A percentile compares a stretch with the other conserved stretches of the same genome.
phyloP scores from a whole-genome alignment of 2,797 vertebrate species.

The Phrynocephalus forsythii region DNA sequence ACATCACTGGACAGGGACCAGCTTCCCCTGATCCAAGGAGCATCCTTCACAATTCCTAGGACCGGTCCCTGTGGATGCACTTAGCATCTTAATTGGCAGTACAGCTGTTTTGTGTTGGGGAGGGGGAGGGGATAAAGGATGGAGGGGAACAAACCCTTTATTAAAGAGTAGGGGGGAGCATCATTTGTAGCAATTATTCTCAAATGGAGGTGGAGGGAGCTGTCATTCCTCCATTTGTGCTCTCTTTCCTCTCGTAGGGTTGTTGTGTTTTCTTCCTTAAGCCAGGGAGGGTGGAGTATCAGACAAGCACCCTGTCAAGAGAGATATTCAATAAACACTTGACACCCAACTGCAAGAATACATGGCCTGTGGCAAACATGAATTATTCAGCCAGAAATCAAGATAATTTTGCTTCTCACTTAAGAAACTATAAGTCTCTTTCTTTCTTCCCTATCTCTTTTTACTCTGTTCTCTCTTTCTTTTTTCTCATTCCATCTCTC shows the following conservation, averaged over 20 bases:
- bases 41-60: not conserved
- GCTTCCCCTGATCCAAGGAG: not conserved
- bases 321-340: constrained; percentile 78
- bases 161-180: constrained; percentile 54
- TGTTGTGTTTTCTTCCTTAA: constrained; percentile 70
- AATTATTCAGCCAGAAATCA: constrained; percentile 81
- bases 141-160: constrained; percentile 22
- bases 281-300: constrained; percentile 68
- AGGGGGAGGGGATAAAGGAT: constrained; percentile 30
- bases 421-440: constrained; percentile 72
- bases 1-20: not conserved
- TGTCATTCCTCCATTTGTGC: constrained; percentile 46
- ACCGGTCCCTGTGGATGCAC: not conserved
- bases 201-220: constrained; percentile 71
- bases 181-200: constrained; percentile 80
- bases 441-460: constrained; percentile 53
- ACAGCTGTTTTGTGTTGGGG: constrained; percentile 18
- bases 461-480: not conserved
- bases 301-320: constrained; percentile 77
- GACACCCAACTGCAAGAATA: constrained; percentile 79
- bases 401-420: constrained; percentile 80
- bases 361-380: constrained; percentile 81
- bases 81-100: constrained; percentile 39
- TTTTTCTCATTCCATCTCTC: not conserved
- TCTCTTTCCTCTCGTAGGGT: constrained; percentile 47